Evolutionary conservation across 2,888 invertebrate species (phyloP), one percentile per base, ranked within the genome.

Genomic region (Meiosimyza decipiens): DNA sequence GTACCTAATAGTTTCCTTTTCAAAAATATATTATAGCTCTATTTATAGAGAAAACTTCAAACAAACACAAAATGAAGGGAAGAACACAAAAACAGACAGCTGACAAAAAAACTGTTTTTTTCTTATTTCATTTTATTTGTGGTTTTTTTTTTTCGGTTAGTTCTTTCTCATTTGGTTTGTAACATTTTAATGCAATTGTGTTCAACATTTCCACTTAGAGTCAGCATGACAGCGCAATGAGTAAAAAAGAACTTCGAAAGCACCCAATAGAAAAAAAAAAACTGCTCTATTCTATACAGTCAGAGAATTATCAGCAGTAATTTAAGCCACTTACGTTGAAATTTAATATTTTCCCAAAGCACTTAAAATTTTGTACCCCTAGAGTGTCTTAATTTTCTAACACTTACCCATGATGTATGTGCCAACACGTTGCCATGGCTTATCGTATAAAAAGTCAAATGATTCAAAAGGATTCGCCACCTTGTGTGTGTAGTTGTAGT

Each of bases 391-490:
- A 40, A 1, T 40, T 40, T 40, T 40, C 40, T 9, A 5, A 13
- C 49, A 80, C 88, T 89, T 85, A 91, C 94, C 95, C 66, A 95
- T 88, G 81, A 95, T 90, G 84, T 94, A 95, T 12, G 94, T 92
- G 11, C 94, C 94, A 33, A 94, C 91, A 80, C 95, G 89, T 75
- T 93, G 90, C 94, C 95, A 95, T 11, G 95, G 95, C 81, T 94
- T 95, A 86, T 94, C 94, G 83, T 95, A 95, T 9, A 95, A 88
- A 77, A 93, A 91, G 86, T 94, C 94, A 85, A 95, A 94, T 81
- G 94, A 91, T 77, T 94, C 94, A 80, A 95, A 94, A 1, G 95
- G 94, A 81, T 93, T 91, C 79, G 94, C 91, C 73, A 95, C 93
- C 78, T 93, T 89, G 64, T 92, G 92, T 66, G 90, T 90, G 84